Evolutionary conservation across 2,888 invertebrate genomes (phyloP).

Genomic region (Cremastobaeus sp.): DNA sequence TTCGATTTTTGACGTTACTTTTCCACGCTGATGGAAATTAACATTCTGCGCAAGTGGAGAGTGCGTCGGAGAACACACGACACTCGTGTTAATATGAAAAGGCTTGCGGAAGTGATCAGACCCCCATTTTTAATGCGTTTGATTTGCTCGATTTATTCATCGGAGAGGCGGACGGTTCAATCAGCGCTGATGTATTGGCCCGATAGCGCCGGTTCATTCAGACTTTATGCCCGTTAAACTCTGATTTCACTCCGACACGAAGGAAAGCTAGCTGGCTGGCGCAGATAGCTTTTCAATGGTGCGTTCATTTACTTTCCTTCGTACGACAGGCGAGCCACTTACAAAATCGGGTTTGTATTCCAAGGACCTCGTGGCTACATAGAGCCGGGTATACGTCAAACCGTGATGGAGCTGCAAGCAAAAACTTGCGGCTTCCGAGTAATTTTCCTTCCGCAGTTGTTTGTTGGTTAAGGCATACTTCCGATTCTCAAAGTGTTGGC

Average conservation of each 20-base stretch:
- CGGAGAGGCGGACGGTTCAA: constrained; percentile 57
- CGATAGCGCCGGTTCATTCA: constrained; percentile 66
- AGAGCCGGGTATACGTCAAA: too few relatives aligned
- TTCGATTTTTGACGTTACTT: too few relatives aligned
- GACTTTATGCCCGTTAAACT: constrained; percentile 71
- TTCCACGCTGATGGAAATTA: neutral
- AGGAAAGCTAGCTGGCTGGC: constrained; percentile 64
- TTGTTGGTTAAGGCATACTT: too few relatives aligned
- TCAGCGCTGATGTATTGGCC: constrained; percentile 67
- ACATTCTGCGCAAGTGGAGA: neutral
- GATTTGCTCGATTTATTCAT: constrained; percentile 61
- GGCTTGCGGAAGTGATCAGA: constrained; percentile 3
- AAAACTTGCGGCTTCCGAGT: constrained; percentile 14
- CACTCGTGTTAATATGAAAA: constrained; percentile 13
- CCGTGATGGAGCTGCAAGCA: constrained; percentile 21
- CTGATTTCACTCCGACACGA: constrained; percentile 67
- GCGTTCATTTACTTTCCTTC: constrained; percentile 67
- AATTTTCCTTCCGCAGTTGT: constrained; percentile 19
- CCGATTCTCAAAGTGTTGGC: constrained; percentile 35
- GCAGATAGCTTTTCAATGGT: constrained; percentile 70
- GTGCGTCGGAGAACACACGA: constrained; percentile 9
- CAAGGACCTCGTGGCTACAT: constrained; percentile 33
- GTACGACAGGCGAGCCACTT: constrained; percentile 59
- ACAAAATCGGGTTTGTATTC: constrained; percentile 59
- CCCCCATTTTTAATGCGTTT: constrained; percentile 49